A percentile compares a stretch with the other conserved stretches of the same genome.
These are phyloP conservation scores for Labrus mixtus DNA, from an alignment of 2,113 vertebrate genomes.

Conservation along the genomic window DNA sequence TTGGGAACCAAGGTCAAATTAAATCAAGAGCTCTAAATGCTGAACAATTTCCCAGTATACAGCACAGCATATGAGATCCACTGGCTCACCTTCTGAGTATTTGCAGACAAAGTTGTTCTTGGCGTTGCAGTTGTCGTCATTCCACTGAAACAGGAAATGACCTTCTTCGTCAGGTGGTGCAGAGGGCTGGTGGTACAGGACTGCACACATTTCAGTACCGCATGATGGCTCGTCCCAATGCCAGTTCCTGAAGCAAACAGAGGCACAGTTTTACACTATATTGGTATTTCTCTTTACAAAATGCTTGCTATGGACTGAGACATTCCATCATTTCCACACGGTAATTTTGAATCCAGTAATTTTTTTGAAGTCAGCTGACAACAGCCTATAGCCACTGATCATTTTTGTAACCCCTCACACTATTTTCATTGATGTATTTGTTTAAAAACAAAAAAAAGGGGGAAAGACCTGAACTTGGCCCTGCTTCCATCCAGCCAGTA, in stretches of 20 bases:
- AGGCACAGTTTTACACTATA: not conserved
- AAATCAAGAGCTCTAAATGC: not conserved
- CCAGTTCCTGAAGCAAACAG: conserved; percentile 89
- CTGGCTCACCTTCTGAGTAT: conserved; percentile 87
- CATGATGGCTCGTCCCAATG: conserved; percentile 94
- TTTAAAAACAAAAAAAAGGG: not conserved
- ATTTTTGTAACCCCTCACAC: not conserved
- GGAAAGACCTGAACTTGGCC: conserved; percentile 87
- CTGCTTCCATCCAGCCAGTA: conserved; percentile 91
- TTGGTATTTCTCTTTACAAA: not conserved
- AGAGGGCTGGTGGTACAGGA: conserved; percentile 91
- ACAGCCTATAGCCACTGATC: too few species aligned
- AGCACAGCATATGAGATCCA: not conserved
- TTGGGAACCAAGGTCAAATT: not conserved
- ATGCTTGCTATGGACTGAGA: conserved; percentile 8
- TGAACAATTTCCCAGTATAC: not conserved
- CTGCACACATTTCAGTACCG: conserved; percentile 90
- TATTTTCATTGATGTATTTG: not conserved
- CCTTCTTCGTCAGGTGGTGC: conserved; percentile 84
- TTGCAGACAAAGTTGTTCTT: conserved; percentile 99
- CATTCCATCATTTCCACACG: conserved; percentile 11
- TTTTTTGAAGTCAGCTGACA: too few species aligned
- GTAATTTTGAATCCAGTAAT: too few species aligned
- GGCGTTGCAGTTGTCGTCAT: conserved; percentile 91
- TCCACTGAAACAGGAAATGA: conserved; percentile 92